A percentile compares a stretch with the other conserved stretches of the same genome.
These are phyloP conservation scores for Macrostomum cliftonense DNA, from an alignment of 2,888 invertebrate species.

Conservation along the genomic window DNA sequence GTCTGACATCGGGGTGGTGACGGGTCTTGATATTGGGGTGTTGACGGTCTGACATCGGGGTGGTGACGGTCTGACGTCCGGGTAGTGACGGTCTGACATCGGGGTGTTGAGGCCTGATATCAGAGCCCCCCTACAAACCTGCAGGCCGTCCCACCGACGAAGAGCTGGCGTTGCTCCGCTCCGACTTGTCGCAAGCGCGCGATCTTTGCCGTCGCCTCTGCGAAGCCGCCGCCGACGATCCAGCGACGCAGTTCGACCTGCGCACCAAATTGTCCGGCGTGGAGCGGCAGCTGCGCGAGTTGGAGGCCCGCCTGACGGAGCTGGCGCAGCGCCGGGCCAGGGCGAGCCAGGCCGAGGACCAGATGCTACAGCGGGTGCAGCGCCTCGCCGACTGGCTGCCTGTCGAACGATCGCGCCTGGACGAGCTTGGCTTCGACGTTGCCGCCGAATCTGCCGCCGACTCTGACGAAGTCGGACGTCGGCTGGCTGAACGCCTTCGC, in stretches of 20 bases:
- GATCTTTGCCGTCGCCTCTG: conserved; percentile 60
- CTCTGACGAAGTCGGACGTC: too few relatives aligned
- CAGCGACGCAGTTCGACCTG: conserved; percentile 71
- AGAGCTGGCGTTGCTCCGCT: neutral
- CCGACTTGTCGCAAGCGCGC: conserved; percentile 19
- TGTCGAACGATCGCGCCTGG: neutral
- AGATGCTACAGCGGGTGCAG: neutral
- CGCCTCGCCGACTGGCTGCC: neutral
- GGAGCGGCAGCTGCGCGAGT: conserved; percentile 64
- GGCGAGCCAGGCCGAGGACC: neutral
- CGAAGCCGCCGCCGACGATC: conserved; percentile 55
- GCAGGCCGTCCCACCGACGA: neutral
- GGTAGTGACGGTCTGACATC: too few relatives aligned
- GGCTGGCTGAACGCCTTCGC: too few relatives aligned
- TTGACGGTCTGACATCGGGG: too few relatives aligned
- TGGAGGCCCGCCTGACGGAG: conserved; percentile 4
- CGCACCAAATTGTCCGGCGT: conserved; percentile 65
- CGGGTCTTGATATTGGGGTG: too few relatives aligned
- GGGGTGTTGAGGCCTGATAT: too few relatives aligned
- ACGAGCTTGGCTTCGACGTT: neutral
- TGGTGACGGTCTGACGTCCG: too few relatives aligned
- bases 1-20: too few relatives aligned
- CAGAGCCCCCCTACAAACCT: too few relatives aligned
- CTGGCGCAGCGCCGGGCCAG: neutral
- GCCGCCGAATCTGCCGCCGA: too few relatives aligned